Evolutionary conservation across 2,113 vertebrate species (phyloP).

Genomic region (Eupsittula cactorum): DNA sequence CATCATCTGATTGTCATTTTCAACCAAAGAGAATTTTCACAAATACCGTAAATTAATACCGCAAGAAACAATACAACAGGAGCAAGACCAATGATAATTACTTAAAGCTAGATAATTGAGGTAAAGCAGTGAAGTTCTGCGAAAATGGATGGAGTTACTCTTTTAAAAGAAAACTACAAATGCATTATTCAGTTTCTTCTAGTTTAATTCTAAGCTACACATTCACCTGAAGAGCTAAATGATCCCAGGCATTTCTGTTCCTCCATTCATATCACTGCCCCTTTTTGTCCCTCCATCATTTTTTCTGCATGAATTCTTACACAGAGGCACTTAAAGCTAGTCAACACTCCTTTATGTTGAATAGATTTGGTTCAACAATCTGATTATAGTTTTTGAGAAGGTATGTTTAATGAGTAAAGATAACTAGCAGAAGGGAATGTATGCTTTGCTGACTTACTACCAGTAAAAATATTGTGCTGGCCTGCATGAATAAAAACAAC

Average conservation of each 20-base stretch:
- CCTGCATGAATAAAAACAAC: not conserved
- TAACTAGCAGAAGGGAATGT: not conserved
- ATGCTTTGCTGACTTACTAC: not conserved
- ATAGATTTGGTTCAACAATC: not conserved
- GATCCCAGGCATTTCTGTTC: not conserved
- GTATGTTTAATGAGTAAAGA: not conserved
- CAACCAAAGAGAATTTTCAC: not conserved
- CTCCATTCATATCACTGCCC: not conserved
- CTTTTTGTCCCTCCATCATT: not conserved
- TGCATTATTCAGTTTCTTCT: not conserved
- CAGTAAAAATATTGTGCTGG: not conserved
- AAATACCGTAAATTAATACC: not conserved
- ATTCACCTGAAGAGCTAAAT: not conserved
- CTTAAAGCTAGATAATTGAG: not conserved
- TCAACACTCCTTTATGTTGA: not conserved
- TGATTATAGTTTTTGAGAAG: not conserved
- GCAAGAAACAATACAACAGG: not conserved
- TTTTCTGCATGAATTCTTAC: not conserved
- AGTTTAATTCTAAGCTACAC: not conserved
- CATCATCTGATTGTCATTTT: not conserved
- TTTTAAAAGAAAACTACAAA: not conserved
- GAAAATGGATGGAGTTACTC: not conserved
- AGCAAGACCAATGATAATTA: not conserved
- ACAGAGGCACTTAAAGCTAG: not conserved
- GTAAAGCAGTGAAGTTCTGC: not conserved